Evolutionary conservation across 1,140 invertebrate species (phyloP).

Genomic region (Rhyacophila brunnea): DNA sequence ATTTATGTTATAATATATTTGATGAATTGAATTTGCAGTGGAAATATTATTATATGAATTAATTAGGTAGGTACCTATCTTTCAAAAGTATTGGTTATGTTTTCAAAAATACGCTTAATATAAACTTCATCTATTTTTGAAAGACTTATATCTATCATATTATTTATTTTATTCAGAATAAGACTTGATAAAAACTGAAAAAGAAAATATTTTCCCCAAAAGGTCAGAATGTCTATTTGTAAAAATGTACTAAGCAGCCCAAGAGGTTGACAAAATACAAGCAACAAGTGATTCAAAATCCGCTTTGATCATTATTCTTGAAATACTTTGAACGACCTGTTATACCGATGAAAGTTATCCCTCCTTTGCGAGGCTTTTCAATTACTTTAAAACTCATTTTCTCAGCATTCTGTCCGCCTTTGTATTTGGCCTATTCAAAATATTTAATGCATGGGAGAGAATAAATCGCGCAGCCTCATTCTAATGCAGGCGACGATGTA

Average conservation of each 20-base stretch:
- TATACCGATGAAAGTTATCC: neutral
- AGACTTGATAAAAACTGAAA: neutral
- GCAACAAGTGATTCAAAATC: too few species aligned
- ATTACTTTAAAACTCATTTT: constrained; percentile 8
- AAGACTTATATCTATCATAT: neutral
- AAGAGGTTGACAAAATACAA: too few species aligned
- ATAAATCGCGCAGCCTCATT: neutral
- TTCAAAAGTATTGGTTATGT: too few species aligned
- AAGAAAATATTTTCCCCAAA: neutral
- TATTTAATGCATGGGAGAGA: constrained; percentile 1
- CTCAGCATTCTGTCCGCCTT: constrained; percentile 4
- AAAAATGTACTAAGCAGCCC: too few species aligned
- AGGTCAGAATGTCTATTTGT: too few species aligned
- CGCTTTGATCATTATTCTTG: too few species aligned
- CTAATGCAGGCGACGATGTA: neutral
- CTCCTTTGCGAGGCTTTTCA: constrained; percentile 5
- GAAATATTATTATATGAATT: too few species aligned
- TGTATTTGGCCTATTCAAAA: constrained; percentile 5
- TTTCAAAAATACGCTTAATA: too few species aligned
- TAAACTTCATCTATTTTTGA: neutral
- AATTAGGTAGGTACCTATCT: too few species aligned
- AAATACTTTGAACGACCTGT: neutral
- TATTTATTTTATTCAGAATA: neutral
- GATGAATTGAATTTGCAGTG: too few species aligned
- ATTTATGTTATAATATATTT: too few species aligned